A percentile compares a stretch with the other conserved stretches of the same genome.
Evolutionary conservation across 2,797 vertebrate species (phyloP).

Genomic region (Sebastes iracundus): DNA sequence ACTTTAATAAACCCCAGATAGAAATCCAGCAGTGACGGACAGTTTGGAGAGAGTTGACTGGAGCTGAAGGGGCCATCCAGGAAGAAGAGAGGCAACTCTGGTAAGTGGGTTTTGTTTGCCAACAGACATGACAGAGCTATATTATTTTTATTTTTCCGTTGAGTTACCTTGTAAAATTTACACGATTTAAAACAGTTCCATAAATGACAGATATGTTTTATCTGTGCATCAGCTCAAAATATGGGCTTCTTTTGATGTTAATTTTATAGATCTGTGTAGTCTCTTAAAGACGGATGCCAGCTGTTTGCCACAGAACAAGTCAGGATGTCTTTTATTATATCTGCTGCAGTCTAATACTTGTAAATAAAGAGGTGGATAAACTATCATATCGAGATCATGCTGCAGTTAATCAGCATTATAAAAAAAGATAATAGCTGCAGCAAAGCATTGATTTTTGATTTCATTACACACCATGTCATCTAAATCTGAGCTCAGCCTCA

Average conservation of each 20-base stretch:
- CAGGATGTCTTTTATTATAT: slow-evolving; percentile 40
- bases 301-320: slow-evolving; percentile 21
- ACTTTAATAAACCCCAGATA: slow-evolving; percentile 34
- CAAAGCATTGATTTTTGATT: slow-evolving; percentile 33
- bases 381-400: slow-evolving; percentile 23
- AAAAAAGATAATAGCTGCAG: slow-evolving; percentile 26
- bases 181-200: not conserved
- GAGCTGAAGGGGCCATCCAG: slow-evolving; percentile 6
- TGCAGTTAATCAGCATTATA: slow-evolving; percentile 37
- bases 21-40: slow-evolving; percentile 4
- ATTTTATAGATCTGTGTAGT: slow-evolving; percentile 20
- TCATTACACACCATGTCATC: slow-evolving; percentile 43
- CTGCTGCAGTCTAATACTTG: slow-evolving; percentile 18
- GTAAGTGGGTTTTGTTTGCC: slow-evolving; percentile 18
- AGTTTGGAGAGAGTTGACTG: slow-evolving; percentile 3
- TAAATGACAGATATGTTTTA: slow-evolving; percentile 2
- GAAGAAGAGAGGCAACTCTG: slow-evolving; percentile 1
- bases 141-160: not conserved
- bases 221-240: not conserved
- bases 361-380: slow-evolving; percentile 47
- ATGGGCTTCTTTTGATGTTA: not conserved
- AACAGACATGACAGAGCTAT: not conserved
- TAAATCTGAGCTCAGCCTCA: slow-evolving; percentile 41
- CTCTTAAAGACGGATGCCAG: slow-evolving; percentile 18
- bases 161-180: not conserved